Base-by-base conservation (phyloP, 1,140 invertebrate species). In the Ceratina japonica region DNA sequence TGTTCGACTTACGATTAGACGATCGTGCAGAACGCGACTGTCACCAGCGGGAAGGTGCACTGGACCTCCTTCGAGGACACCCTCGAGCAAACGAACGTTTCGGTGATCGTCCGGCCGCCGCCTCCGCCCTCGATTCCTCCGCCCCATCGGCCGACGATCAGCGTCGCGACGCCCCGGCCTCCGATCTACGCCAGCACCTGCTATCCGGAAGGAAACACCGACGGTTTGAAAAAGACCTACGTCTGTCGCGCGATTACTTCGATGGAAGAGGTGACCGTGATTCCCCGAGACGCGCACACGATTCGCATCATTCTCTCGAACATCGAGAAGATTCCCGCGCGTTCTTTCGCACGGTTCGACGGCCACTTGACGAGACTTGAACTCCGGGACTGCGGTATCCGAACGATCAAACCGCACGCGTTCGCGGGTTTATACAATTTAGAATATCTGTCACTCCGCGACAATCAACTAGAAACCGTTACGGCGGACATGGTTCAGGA, bases 301-400 rank as follows among this genome's bases (percentile, higher is more conserved):
- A 87, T 90, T 22, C 77, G 79, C 37, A 81, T 89, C 7, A 65
- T 75, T 0, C 65, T 78, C 1, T 89, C 88, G 4, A 69, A 76
- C 7, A 77, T 90, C 13, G 64, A 79, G 3, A 85, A 37, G 0
- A 79, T 90, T 13, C 75, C 81, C 2, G 27, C 52, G 20, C 51
- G 59, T 72, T 58, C 62, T 15, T 69, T 90, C 76, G 24, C 58
- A 0, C 65, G 82, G 18, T 90, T 90, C 64, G 68, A 86, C n/a
- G 82, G 83, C n/a, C 86, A 86, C 56, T 20, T 90, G 13, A 82
- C 76, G 13, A 70, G 63, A 24, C 77, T 90, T 0, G 87, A 89
- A 18, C 76, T 90, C 15, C 84, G 72, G 7, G 86, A 89, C 22
- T 90, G 88, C 27, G 69, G 66, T 2, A 86, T 89, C 31, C 75